Base-by-base conservation (phyloP, 2,888 invertebrate species). In the Junonia oenone region DNA sequence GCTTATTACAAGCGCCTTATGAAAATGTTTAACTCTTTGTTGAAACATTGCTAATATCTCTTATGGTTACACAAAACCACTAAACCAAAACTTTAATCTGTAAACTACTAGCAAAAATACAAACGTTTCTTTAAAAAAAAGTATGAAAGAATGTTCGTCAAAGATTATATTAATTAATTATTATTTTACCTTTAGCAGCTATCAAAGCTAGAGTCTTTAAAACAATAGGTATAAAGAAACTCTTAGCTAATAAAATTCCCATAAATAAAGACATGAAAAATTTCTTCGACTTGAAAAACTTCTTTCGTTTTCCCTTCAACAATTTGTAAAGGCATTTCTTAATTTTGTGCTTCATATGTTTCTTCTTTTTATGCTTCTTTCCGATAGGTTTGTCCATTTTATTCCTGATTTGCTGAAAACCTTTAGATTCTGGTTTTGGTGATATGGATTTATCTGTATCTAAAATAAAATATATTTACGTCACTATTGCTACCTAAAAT, bases 181-280 rank as follows among this genome's bases (percentile, higher is more conserved):
- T n/a, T n/a, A n/a, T n/a, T n/a, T n/a, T n/a, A 89, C 90, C 90
- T 81, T 90, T 90, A 58, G 93, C 92, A 17, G 95, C 93, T 47
- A 95, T 76, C 37, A 95, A 91, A 0, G 94, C 93, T 59, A 95
- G 76, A 1, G 92, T 91, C 68, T 95, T 95, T 51, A 95, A 73
- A 0, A 93, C 91, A 31, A 94, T 78, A 0, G 95, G 95, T 46
- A 95, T 78, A 6, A 95, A 67, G 1, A 95, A 76, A 31, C 93
- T 90, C 72, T 94, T 94, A 0, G 94, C 92, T 48, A 94, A 83
- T 14, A 94, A 68, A 19, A 93, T 81, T 0, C 93, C 94, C 15
- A 94, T 65, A 14, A 95, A 73, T 59, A 95, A 49, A 0, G 94
- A 93, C 61, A 93, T 74, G 53, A 94, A 73, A 63, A 90, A 91